Evolutionary conservation across 2,113 vertebrate species (phyloP).

Genomic region (Capricornis sumatraensis): DNA sequence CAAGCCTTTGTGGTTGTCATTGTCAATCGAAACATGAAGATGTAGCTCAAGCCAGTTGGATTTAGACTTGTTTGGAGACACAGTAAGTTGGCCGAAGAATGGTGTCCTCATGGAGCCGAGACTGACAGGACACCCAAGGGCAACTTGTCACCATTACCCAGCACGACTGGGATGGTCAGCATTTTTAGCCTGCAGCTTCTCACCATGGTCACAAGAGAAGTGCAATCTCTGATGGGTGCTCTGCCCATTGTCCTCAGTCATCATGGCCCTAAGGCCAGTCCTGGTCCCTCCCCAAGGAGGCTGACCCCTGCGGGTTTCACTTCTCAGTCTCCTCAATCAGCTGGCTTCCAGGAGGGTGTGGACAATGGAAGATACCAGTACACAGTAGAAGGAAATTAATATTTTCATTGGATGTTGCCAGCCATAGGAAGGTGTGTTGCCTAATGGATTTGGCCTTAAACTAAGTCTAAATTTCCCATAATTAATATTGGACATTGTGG

Average conservation of each 20-base stretch:
- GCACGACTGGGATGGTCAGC: neutral
- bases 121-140: neutral
- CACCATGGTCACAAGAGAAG: neutral
- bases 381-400: neutral
- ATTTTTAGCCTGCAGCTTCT: neutral
- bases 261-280: neutral
- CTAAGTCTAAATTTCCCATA: neutral
- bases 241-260: neutral
- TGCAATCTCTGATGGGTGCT: neutral
- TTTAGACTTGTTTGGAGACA: neutral
- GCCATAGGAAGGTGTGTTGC: neutral
- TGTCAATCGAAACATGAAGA: neutral
- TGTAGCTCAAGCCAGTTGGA: neutral
- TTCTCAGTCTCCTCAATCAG: neutral
- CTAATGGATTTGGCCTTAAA: neutral
- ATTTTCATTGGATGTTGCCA: neutral
- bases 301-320: neutral
- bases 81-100: neutral
- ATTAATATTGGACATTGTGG: neutral
- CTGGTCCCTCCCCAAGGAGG: neutral
- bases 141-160: neutral
- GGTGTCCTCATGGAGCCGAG: neutral
- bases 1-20: neutral
- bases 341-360: neutral
- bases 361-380: neutral